Conservation (phyloP, 2,113 vertebrate genomes). For the Leptobrachium leishanense region DNA sequence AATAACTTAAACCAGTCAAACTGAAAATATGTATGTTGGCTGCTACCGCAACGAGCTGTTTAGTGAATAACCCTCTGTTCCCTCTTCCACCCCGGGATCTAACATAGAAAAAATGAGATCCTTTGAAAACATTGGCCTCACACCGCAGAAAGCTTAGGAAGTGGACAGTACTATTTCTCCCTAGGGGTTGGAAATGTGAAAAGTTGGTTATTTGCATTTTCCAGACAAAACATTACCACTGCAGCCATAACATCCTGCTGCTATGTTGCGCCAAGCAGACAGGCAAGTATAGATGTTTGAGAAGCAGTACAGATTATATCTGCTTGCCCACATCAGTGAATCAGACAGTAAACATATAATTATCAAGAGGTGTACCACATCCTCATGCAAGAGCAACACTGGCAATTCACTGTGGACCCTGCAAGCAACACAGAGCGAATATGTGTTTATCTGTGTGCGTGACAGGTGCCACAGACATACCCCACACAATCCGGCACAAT, state of each 20-base stretch:
- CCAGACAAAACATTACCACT: conserved; percentile 34
- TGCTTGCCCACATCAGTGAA: conserved; percentile 31
- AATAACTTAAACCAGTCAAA: no score
- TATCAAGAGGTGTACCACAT: conserved; percentile 21
- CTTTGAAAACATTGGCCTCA: no score
- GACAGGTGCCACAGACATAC: conserved; percentile 4
- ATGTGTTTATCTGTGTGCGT: conserved; percentile 6
- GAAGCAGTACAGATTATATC: conserved; percentile 26
- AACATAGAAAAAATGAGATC: no score
- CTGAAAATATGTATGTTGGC: no score
- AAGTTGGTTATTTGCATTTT: conserved; percentile 17
- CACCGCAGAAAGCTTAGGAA: not conserved
- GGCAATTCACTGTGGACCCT: conserved; percentile 3
- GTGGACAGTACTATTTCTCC: conserved; percentile 16
- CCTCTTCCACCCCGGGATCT: no score
- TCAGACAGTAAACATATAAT: conserved; percentile 28
- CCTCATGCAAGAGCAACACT: conserved; percentile 10
- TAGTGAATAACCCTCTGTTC: no score
- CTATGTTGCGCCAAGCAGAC: conserved; percentile 13
- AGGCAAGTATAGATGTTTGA: conserved; percentile 25
- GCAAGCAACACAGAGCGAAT: not conserved
- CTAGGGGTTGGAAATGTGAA: conserved; percentile 2
- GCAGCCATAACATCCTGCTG: conserved; percentile 42
- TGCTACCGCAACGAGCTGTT: no score
- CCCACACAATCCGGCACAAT: not conserved